phyloP scores from a whole-genome alignment of 1,140 invertebrate genomes.

The Drosophila simulans region DNA sequence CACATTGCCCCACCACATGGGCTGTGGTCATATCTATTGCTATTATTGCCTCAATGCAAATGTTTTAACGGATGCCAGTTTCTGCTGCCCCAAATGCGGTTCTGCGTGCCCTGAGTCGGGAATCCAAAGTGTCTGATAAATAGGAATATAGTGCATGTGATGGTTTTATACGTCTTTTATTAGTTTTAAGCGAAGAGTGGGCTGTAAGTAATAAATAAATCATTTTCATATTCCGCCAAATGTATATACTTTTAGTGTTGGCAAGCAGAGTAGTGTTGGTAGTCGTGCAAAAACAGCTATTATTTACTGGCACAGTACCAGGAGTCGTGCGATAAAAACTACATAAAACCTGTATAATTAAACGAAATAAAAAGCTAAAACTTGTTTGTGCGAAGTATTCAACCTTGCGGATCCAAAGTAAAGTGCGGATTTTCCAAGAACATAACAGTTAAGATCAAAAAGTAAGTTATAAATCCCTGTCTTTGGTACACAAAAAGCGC shows the following conservation, averaged over 20 bases:
- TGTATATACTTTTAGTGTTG: background rate
- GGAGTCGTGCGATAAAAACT: background rate
- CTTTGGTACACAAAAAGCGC: conserved; percentile 20
- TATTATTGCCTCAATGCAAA: conserved; percentile 87
- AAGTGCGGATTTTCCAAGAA: background rate
- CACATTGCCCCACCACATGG: conserved; percentile 87
- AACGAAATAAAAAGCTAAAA: background rate
- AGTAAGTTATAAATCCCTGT: conserved; percentile 41
- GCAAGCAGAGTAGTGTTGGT: conserved; percentile 9
- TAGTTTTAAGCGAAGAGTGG: conserved; percentile 23
- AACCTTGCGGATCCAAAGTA: background rate
- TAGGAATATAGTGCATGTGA: conserved; percentile 5
- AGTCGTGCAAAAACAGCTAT: conserved; percentile 5
- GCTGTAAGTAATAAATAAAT: conserved; percentile 25
- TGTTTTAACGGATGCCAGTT: conserved; percentile 73
- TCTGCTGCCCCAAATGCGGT: conserved; percentile 72
- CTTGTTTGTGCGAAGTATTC: background rate
- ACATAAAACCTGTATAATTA: background rate
- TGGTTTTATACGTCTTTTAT: conserved; percentile 37
- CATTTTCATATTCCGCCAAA: conserved; percentile 1
- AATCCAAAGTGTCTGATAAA: conserved; percentile 48
- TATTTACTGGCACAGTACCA: background rate
- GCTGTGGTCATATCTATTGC: conserved; percentile 88
- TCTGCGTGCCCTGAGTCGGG: conserved; percentile 37
- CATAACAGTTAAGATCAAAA: conserved; percentile 25